A percentile compares a stretch with the other conserved stretches of the same genome.
These are phyloP conservation scores for Mantis religiosa DNA, from an alignment of 2,888 invertebrate genomes.

Conservation along the genomic window DNA sequence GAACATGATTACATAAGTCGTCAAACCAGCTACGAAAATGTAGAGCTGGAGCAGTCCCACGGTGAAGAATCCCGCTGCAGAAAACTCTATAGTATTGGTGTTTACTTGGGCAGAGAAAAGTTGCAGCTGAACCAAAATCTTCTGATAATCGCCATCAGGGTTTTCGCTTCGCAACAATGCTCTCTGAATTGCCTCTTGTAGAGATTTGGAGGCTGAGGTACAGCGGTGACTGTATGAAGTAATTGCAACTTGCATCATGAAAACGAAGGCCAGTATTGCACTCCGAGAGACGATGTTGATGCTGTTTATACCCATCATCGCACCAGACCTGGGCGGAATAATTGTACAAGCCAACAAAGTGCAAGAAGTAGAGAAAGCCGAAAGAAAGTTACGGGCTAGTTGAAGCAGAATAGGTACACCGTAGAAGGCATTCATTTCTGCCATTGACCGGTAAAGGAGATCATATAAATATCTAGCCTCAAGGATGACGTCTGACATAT, in stretches of 20 bases:
- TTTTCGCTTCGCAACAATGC: not conserved
- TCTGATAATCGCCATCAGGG: not conserved
- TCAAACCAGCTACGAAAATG: not conserved
- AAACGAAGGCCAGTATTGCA: not conserved
- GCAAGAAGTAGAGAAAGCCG: no score
- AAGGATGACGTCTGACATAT: no score
- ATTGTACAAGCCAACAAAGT: no score
- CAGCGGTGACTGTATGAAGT: not conserved
- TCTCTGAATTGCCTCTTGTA: not conserved
- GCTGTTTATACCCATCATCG: not conserved
- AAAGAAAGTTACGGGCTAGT: no score
- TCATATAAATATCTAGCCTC: no score
- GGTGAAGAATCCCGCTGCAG: not conserved
- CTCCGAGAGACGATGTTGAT: not conserved
- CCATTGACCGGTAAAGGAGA: no score
- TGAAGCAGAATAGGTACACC: no score
- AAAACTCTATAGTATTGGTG: not conserved
- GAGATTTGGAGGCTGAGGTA: not conserved
- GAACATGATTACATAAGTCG: not conserved
- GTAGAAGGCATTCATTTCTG: no score
- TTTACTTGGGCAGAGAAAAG: not conserved
- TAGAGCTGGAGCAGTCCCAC: not conserved
- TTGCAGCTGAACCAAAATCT: not conserved
- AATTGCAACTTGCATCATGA: not conserved
- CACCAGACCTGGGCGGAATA: no score